A percentile compares a stretch with the other conserved stretches of the same genome.
Evolutionary conservation across 2,797 vertebrate species (phyloP).

Genomic region (Sebastes steindachneri): DNA sequence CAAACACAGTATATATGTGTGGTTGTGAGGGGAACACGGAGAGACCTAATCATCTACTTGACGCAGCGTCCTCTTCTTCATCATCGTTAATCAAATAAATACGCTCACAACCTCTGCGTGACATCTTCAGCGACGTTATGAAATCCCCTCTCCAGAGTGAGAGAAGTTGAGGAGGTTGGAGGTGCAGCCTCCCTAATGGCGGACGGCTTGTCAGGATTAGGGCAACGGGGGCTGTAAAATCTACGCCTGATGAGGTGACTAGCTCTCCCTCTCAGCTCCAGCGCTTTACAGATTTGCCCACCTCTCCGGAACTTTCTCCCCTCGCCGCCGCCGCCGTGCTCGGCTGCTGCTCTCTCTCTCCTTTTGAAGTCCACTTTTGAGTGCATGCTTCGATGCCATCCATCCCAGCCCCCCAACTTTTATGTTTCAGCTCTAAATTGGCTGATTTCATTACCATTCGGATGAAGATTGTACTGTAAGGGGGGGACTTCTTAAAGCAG

Average conservation of each 20-base stretch:
- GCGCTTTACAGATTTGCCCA: conserved; percentile 72
- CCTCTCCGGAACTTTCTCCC: conserved; percentile 68
- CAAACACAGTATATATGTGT: conserved; percentile 18
- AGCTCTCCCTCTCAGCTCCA: conserved; percentile 69
- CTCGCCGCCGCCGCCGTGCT: conserved; percentile 34
- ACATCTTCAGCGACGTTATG: conserved; percentile 39
- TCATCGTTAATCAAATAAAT: conserved; percentile 44
- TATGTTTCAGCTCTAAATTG: conserved; percentile 81
- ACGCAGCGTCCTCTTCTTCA: conserved; percentile 1
- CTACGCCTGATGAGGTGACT: conserved; percentile 79
- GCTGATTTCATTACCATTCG: conserved; percentile 84
- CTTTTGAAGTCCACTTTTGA: conserved; percentile 72
- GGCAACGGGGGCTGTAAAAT: conserved; percentile 76
- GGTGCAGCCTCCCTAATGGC: conserved; percentile 67
- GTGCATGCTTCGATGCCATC: conserved; percentile 66
- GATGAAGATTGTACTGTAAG: conserved; percentile 72
- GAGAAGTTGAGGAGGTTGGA: neutral
- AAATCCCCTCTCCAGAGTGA: conserved; percentile 9
- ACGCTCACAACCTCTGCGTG: conserved; percentile 20
- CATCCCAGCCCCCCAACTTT: conserved; percentile 52
- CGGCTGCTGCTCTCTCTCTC: conserved; percentile 40
- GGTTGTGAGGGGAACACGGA: neutral
- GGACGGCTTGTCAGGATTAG: conserved; percentile 84
- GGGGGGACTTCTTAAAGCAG: conserved; percentile 22
- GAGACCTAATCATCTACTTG: conserved; percentile 29